These are phyloP conservation scores for Yponomeuta sedellus DNA, from an alignment of 2,888 invertebrate species.

Conservation along the genomic window DNA sequence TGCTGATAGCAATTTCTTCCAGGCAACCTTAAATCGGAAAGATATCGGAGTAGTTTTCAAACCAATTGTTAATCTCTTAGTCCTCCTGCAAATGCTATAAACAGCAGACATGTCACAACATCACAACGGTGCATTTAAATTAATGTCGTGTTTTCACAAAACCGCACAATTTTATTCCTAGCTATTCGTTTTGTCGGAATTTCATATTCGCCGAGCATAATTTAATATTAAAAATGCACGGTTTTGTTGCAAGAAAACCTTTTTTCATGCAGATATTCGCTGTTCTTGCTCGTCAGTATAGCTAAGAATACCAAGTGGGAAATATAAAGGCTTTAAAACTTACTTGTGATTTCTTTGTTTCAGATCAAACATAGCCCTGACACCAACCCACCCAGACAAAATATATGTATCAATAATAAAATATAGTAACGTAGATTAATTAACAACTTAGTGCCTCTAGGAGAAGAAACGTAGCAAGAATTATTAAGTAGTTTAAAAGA, in stretches of 20 bases:
- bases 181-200: background rate
- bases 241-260: background rate
- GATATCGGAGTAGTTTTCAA: too few species aligned
- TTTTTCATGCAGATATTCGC: too few species aligned
- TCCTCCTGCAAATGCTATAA: background rate
- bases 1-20: too few species aligned
- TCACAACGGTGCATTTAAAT: background rate
- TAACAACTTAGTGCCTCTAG: constrained; percentile 12
- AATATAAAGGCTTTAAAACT: background rate
- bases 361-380: background rate
- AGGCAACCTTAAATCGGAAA: too few species aligned
- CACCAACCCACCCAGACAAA: background rate
- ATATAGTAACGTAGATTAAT: background rate
- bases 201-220: background rate
- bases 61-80: too few species aligned
- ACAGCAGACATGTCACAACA: background rate
- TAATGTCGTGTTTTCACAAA: background rate
- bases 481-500: background rate
- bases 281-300: background rate
- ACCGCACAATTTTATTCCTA: background rate
- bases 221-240: background rate
- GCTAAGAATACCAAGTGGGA: background rate
- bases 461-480: background rate
- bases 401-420: background rate
- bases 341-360: background rate